Evolutionary conservation across 2,888 invertebrate genomes (phyloP).

Genomic region (Pollenia amentaria): DNA sequence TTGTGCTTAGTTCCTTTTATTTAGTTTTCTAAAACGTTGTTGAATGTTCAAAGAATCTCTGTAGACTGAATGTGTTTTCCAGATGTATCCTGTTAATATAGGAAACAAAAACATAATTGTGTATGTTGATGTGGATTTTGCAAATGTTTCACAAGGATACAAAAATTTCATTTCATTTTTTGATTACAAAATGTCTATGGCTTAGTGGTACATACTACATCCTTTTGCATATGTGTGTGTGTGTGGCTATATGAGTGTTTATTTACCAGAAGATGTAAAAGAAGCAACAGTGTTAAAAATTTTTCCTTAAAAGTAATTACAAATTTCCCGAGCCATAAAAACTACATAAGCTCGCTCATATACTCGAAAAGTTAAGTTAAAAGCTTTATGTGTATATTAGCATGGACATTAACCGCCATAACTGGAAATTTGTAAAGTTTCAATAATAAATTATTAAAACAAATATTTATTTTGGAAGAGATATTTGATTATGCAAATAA

Average conservation of each 20-base stretch:
- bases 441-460: too few species aligned
- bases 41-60: conserved; percentile 78
- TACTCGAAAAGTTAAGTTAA: neutral
- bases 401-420: conserved; percentile 1
- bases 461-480: too few species aligned
- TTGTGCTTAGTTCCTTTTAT: conserved; percentile 9
- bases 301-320: conserved; percentile 43
- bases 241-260: conserved; percentile 4
- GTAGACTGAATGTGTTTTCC: conserved; percentile 78
- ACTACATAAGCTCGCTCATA: neutral
- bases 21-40: conserved; percentile 73
- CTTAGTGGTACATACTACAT: conserved; percentile 21
- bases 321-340: conserved; percentile 38
- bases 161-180: conserved; percentile 70
- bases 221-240: conserved; percentile 10
- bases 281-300: conserved; percentile 68
- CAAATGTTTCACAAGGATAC: conserved; percentile 75
- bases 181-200: conserved; percentile 63
- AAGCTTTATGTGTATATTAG: conserved; percentile 6
- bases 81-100: conserved; percentile 78
- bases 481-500: too few species aligned
- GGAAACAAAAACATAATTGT: conserved; percentile 73
- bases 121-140: conserved; percentile 61
- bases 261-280: conserved; percentile 36
- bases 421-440: neutral